Percentiles rank a stretch among this genome's conserved stretches.
Evolutionary conservation across 2,888 invertebrate species (phyloP).

Genomic region (Conchocele bisecta): DNA sequence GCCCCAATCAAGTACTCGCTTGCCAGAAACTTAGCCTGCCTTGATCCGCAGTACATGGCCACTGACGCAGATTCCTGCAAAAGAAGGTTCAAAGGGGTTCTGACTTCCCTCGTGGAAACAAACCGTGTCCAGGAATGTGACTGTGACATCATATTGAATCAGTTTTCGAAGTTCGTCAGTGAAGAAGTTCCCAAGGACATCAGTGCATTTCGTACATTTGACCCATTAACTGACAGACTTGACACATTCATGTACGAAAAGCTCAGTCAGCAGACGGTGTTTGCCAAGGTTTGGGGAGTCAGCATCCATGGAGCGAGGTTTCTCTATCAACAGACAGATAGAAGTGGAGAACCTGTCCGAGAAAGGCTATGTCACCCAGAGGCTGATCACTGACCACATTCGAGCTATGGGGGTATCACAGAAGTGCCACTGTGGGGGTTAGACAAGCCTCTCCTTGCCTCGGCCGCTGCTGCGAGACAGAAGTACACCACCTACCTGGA

Average conservation of each 20-base stretch:
- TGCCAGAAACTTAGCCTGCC: slow-evolving; percentile 10
- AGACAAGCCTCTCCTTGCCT: not conserved
- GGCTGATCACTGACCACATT: slow-evolving; percentile 12
- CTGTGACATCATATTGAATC: slow-evolving; percentile 12
- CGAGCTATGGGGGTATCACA: slow-evolving; percentile 5
- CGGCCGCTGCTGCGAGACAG: slow-evolving; percentile 5
- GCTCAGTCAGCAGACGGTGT: not conserved
- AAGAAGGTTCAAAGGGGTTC: slow-evolving; percentile 12
- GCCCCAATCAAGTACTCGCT: slow-evolving; percentile 22
- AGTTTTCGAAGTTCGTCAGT: slow-evolving; percentile 9
- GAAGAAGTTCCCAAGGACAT: not conserved
- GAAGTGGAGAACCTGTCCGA: slow-evolving; percentile 10
- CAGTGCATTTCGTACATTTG: not conserved
- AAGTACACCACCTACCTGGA: not conserved
- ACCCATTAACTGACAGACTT: not conserved
- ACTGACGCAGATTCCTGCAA: slow-evolving; percentile 4
- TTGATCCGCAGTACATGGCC: slow-evolving; percentile 4
- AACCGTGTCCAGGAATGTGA: slow-evolving; percentile 4
- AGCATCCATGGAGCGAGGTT: slow-evolving; percentile 25
- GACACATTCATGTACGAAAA: slow-evolving; percentile 20
- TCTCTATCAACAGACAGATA: slow-evolving; percentile 19
- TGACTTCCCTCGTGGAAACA: not conserved
- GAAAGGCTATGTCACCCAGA: not conserved
- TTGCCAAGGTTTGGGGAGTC: slow-evolving; percentile 18
- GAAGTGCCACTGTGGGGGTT: too few species aligned